Conservation (phyloP, 1,140 invertebrate genomes). For the Zaprionus taronus region DNA sequence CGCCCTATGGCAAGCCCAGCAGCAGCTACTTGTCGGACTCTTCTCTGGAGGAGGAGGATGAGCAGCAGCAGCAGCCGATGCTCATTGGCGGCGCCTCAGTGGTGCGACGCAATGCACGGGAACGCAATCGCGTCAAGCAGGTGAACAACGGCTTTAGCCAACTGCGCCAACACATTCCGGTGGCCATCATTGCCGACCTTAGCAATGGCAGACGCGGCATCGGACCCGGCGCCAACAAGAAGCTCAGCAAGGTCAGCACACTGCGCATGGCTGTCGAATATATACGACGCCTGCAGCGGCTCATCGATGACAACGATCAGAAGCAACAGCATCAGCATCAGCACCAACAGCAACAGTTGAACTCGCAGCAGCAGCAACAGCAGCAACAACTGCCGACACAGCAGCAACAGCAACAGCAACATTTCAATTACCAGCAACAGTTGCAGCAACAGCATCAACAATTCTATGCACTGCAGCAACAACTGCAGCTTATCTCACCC, state of each 20-base stretch:
- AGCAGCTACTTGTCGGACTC: constrained; percentile 2
- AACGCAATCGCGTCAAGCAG: constrained; percentile 97
- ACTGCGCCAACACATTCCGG: constrained; percentile 94
- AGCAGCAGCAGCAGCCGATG: constrained; percentile 26
- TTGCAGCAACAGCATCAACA: constrained; percentile 56
- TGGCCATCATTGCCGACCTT: constrained; percentile 89
- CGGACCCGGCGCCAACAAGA: constrained; percentile 89
- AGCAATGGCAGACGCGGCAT: constrained; percentile 87
- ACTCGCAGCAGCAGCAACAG: constrained; percentile 50
- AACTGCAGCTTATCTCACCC: constrained; percentile 43
- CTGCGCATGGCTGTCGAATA: constrained; percentile 97
- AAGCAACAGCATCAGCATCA: constrained; percentile 39
- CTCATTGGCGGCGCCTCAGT: constrained; percentile 87
- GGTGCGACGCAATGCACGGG: constrained; percentile 95
- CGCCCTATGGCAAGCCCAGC: constrained; percentile 33
- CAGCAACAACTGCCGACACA: constrained; percentile 59
- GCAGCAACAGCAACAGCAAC: constrained; percentile 60
- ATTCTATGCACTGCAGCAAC: constrained; percentile 46
- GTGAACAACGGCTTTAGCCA: constrained; percentile 97
- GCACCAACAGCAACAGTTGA: constrained; percentile 54
- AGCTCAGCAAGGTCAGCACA: constrained; percentile 98
- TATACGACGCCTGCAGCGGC: constrained; percentile 93
- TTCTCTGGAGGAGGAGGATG: constrained; percentile 7
- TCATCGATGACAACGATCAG: constrained; percentile 86
- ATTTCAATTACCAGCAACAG: constrained; percentile 59